Base-by-base conservation (phyloP, 1,140 invertebrate species). In the Mya arenaria region DNA sequence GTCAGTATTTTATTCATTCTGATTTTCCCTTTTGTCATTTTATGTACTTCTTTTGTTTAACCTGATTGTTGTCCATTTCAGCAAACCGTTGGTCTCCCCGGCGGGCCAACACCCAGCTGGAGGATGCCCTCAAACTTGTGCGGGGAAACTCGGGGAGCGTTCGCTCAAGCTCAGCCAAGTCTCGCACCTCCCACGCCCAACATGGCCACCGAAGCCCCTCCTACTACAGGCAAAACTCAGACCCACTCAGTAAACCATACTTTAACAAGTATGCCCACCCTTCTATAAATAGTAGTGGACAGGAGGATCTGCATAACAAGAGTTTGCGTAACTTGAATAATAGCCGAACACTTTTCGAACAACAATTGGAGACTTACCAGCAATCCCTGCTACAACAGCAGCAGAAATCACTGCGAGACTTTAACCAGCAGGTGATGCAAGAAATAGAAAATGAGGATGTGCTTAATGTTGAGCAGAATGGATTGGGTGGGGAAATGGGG, bases 261-360 rank as follows among this genome's bases (percentile, higher is more conserved):
- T 68, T 84, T 41, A 84, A 82, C n/a, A 84, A 81, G n/a, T 82
- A 82, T 66, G 79, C 79, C 37, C 77, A 80, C 39, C 77, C 77
- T 2, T 60, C 65, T n/a, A 56, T 80, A 25, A 80, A 80, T 44
- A 32, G 65, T 19, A 36, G 66, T 30, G 60, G 55, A 37, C 60
- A 71, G 10, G 83, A 85, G n/a, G 85, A 87, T 28, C 44, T 90
- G 65, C 84, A 88, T 72, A 84, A 88, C 69, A 68, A 82, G 60
- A 90, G 88, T 58, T 41, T 89, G 69, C 72, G 85, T 19, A 90
- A 90, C 74, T 81, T 88, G 30, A 87, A 83, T 41, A 88, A 81
- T 69, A 90, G 88, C 69, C 82, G 84, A 25, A 88, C 72, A 74
- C 77, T 90, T 44, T 91, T 91, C 85, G 90, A 91, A 72, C 87